Conservation (phyloP, 2,888 invertebrate genomes). For the Drosophila peninsularis region DNA sequence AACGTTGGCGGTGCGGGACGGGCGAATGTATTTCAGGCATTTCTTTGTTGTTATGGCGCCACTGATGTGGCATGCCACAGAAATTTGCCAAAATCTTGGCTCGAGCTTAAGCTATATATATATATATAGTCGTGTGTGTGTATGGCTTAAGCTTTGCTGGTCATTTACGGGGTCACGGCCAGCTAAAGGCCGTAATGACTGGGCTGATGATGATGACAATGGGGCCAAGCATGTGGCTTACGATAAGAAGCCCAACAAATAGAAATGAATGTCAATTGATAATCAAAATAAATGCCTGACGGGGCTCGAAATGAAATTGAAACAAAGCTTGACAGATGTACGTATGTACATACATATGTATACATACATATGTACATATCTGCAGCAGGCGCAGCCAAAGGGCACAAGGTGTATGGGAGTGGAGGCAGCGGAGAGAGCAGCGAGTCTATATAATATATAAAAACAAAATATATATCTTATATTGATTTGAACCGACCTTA, state of each 20-base stretch:
- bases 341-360: too few relatives aligned
- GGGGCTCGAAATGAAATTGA: constrained; percentile 16
- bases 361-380: too few relatives aligned
- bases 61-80: constrained; percentile 53
- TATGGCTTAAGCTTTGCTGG: constrained; percentile 48
- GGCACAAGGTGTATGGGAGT: background rate
- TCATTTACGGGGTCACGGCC: constrained; percentile 52
- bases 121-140: constrained; percentile 9
- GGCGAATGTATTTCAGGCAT: constrained; percentile 44
- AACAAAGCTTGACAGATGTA: constrained; percentile 15
- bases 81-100: constrained; percentile 29
- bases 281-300: constrained; percentile 84
- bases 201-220: constrained; percentile 18
- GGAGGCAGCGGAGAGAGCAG: too few relatives aligned
- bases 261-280: constrained; percentile 84
- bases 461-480: too few relatives aligned
- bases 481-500: too few relatives aligned
- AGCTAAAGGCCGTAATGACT: constrained; percentile 5
- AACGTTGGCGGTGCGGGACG: constrained; percentile 19
- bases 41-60: constrained; percentile 32
- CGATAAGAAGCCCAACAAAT: constrained; percentile 80
- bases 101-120: constrained; percentile 42
- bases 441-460: too few relatives aligned
- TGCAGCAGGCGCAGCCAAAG: background rate
- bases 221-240: constrained; percentile 56